These are phyloP conservation scores for Nannospalax galili DNA, from an alignment of 2,113 vertebrate species.

Conservation along the genomic window DNA sequence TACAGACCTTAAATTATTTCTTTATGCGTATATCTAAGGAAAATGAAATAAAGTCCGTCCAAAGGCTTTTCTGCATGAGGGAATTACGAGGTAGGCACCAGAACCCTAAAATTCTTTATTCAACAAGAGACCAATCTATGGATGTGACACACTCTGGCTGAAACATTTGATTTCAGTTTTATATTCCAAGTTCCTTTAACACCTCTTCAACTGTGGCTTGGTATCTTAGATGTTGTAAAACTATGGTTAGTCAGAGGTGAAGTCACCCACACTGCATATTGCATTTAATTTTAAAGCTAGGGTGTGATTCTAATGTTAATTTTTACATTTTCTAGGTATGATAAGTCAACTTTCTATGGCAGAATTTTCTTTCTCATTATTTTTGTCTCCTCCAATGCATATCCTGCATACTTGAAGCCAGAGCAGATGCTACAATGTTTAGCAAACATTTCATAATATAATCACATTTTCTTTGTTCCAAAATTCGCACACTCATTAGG, in stretches of 20 bases:
- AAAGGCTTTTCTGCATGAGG: conserved; percentile 16
- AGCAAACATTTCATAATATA: not conserved
- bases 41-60: conserved; percentile 3
- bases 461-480: not conserved
- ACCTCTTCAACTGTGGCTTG: conserved; percentile 8
- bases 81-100: not conserved
- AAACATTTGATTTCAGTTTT: conserved; percentile 44
- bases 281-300: not conserved
- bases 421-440: not conserved
- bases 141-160: not conserved
- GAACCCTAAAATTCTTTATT: conserved; percentile 37
- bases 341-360: not conserved
- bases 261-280: not conserved
- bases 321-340: not conserved
- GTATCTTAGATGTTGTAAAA: conserved; percentile 7
- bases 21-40: conserved; percentile 14
- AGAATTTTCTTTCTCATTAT: not conserved
- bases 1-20: conserved; percentile 40
- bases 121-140: not conserved
- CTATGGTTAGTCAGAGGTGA: not conserved
- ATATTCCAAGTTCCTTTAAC: not conserved
- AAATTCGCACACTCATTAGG: not conserved
- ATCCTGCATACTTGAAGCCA: not conserved
- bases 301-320: not conserved
- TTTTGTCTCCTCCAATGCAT: not conserved